These are phyloP conservation scores for Archivesica marissinica DNA, from an alignment of 1,140 invertebrate species.

Conservation along the genomic window DNA sequence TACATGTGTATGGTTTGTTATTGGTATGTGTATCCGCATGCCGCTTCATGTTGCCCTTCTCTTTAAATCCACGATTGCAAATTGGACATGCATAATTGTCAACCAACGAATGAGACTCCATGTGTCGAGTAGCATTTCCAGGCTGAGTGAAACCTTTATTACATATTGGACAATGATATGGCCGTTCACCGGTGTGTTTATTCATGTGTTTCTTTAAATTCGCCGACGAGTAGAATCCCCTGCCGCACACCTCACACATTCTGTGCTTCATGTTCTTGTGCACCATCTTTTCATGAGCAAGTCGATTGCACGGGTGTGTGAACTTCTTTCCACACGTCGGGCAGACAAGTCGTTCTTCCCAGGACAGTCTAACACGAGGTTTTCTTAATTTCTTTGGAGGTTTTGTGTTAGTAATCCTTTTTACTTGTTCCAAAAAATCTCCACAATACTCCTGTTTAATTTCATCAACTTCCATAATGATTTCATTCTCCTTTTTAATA, in stretches of 20 bases:
- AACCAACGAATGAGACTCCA: background rate
- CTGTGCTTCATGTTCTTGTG: slow-evolving; percentile 95
- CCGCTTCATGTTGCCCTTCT: slow-evolving; percentile 34
- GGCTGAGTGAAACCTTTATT: slow-evolving; percentile 27
- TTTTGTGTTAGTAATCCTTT: background rate
- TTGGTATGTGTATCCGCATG: slow-evolving; percentile 40
- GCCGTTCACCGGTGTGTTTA: slow-evolving; percentile 85
- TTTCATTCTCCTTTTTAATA: background rate
- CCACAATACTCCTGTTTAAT: background rate
- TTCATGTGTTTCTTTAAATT: slow-evolving; percentile 94
- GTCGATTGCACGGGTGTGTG: slow-evolving; percentile 7
- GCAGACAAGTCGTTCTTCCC: slow-evolving; percentile 51
- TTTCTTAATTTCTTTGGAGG: background rate
- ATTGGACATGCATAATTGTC: background rate
- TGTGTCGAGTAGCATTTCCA: background rate
- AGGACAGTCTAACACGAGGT: background rate
- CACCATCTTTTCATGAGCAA: slow-evolving; percentile 90
- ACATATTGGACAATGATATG: slow-evolving; percentile 76
- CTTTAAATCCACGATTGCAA: slow-evolving; percentile 24
- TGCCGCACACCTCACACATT: slow-evolving; percentile 93
- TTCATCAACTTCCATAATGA: background rate
- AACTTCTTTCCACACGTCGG: slow-evolving; percentile 66
- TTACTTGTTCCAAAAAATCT: background rate
- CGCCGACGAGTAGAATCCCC: slow-evolving; percentile 97
- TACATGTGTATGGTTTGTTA: slow-evolving; percentile 11